Percentiles rank a stretch among this genome's conserved stretches.
phyloP scores from a whole-genome alignment of 2,113 vertebrate species.

The Patagioenas fasciata region DNA sequence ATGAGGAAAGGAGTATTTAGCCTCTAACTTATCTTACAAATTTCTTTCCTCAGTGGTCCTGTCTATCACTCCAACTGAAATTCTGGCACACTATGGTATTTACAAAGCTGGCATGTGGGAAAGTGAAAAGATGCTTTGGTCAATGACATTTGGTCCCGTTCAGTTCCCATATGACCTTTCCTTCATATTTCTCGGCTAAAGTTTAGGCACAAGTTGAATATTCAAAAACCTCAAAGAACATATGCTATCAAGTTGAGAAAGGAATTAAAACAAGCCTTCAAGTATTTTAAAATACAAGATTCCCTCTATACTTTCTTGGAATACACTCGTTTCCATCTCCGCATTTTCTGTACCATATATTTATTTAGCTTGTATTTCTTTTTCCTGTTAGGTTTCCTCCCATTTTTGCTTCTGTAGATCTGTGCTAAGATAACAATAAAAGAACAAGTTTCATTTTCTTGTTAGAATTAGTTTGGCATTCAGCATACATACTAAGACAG shows the following conservation, averaged over 20 bases:
- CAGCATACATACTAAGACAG: neutral
- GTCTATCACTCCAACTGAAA: neutral
- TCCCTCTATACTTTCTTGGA: neutral
- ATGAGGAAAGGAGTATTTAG: neutral
- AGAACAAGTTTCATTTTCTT: neutral
- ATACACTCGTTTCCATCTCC: neutral
- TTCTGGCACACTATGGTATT: neutral
- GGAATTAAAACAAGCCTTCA: neutral
- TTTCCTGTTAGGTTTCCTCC: neutral
- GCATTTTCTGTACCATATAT: neutral
- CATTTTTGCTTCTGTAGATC: neutral
- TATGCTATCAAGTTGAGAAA: neutral
- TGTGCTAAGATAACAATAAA: neutral
- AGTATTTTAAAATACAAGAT: neutral
- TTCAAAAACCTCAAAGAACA: neutral
- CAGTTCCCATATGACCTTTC: neutral
- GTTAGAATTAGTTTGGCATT: neutral
- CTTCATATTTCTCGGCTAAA: neutral
- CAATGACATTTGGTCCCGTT: neutral
- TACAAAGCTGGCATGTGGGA: neutral
- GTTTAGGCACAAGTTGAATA: neutral
- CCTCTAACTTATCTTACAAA: neutral
- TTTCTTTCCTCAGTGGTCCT: neutral
- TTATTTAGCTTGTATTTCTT: neutral
- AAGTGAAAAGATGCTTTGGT: neutral